Conservation (phyloP, 1,140 invertebrate genomes). For the Neelides sp. region DNA sequence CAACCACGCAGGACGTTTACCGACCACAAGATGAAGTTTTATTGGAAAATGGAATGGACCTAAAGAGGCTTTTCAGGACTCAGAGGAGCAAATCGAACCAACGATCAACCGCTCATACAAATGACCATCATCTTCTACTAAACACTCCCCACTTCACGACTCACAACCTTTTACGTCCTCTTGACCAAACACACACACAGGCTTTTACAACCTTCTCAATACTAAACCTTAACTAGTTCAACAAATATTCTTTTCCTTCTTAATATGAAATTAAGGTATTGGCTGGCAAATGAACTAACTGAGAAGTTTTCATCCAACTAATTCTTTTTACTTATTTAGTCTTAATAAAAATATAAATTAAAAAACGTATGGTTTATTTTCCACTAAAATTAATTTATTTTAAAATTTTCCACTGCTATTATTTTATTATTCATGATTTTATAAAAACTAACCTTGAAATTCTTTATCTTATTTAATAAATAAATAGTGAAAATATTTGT, state of each 20-base stretch:
- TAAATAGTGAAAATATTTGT: too few relatives aligned
- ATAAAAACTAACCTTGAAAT: not conserved
- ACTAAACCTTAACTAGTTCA: conserved; percentile 11
- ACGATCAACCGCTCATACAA: conserved; percentile 27
- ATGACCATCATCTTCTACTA: conserved; percentile 7
- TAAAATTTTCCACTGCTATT: too few relatives aligned
- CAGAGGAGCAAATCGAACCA: conserved; percentile 22
- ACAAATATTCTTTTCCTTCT: not conserved
- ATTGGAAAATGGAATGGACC: conserved; percentile 31
- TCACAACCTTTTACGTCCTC: not conserved
- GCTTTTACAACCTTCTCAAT: not conserved
- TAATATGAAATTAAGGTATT: too few relatives aligned
- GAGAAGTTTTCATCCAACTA: too few relatives aligned
- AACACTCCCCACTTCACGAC: not conserved
- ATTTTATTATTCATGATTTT: too few relatives aligned
- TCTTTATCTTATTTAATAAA: not conserved
- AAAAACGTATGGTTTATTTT: too few relatives aligned
- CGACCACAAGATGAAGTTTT: conserved; percentile 30
- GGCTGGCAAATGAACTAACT: too few relatives aligned
- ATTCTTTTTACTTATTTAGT: too few relatives aligned
- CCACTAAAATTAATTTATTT: too few relatives aligned
- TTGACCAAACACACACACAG: not conserved
- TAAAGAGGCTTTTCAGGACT: conserved; percentile 25
- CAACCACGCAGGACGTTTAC: conserved; percentile 24
- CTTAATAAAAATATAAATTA: too few relatives aligned